Base-by-base conservation (phyloP, 2,888 invertebrate species). In the Polietes domitor region DNA sequence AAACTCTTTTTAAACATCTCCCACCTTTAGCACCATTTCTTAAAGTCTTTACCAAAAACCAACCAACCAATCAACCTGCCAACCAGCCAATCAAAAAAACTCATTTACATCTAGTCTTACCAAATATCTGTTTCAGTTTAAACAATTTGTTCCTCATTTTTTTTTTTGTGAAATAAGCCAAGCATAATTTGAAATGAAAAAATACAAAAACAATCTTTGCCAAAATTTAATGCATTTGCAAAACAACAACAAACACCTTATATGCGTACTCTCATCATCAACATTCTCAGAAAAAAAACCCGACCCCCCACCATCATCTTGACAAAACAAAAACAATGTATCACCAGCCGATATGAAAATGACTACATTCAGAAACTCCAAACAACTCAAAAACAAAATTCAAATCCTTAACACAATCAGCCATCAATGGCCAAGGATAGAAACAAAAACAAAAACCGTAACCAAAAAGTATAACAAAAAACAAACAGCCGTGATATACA, bases 191-290 rank as follows among this genome's bases (percentile, higher is more conserved):
- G 80, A 73, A 72, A 79, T 50, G 5, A 72, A 15, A 15, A 47
- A 24, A 53, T n/a, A 1, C 26, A 58, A 73, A 50, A 71, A 26
- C 1, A 37, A 53, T 72, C 19, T 37, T 71, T 73, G 41, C 41
- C 24, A 73, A 55, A 73, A 75, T 80, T 65, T 70, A 81, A 79
- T 76, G 81, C 84, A 84, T 84, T 84, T 84, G 81, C 84, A 81
- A 82, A 53, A 41, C 58, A 37, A 55, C 26, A 71, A 73, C 53
- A 61, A 75, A 73, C 77, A 71, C 43, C 76, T n/a, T n/a, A 81
- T 77, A 80, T 32, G 84, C 81, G 84, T 76, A 81, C 78, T 79
- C 78, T 77, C 78, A 79, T 80, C 76, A 79, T 79, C 84, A 79
- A 84, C 81, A 84, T 79, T 61, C n/a, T n/a, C 53, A 28, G n/a